These are phyloP conservation scores for Boulengeromyrus knoepffleri DNA, from an alignment of 2,113 vertebrate genomes.

Conservation along the genomic window DNA sequence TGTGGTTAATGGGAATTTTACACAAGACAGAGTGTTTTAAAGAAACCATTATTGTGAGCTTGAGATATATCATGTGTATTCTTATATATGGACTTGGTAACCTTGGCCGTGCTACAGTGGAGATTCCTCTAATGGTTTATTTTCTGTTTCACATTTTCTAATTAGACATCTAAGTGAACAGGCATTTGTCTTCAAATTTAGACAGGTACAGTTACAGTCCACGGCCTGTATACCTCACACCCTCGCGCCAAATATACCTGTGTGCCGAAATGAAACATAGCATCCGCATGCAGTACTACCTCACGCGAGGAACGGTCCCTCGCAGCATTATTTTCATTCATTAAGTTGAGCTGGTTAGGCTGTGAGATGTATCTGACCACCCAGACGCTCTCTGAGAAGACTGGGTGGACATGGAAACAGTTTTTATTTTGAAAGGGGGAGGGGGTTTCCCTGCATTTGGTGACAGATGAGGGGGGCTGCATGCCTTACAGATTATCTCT, in stretches of 20 bases:
- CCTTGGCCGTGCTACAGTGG: constrained; percentile 14
- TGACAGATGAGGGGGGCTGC: not conserved
- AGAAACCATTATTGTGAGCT: constrained; percentile 1
- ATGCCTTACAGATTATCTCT: not conserved
- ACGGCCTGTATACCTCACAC: not conserved
- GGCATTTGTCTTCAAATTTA: constrained; percentile 26
- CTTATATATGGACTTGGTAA: not conserved
- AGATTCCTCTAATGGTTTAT: constrained; percentile 37
- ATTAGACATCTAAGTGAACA: constrained; percentile 36
- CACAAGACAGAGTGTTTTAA: not conserved
- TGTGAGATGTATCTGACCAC: not conserved
- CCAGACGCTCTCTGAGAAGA: not conserved
- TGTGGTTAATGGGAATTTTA: constrained; percentile 18
- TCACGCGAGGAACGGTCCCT: too few relatives aligned
- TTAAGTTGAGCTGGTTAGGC: not conserved
- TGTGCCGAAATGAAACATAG: not conserved
- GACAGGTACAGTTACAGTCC: constrained; percentile 2
- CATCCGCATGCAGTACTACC: not conserved
- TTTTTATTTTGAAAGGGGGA: not conserved
- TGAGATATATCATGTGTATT: not conserved
- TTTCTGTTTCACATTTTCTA: constrained; percentile 38
- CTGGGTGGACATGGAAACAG: not conserved
- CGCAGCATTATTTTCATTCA: not conserved
- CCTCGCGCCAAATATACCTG: not conserved
- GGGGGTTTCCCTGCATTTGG: not conserved